These are phyloP conservation scores for Teleopsis dalmanni DNA, from an alignment of 1,140 invertebrate species.

Conservation along the genomic window DNA sequence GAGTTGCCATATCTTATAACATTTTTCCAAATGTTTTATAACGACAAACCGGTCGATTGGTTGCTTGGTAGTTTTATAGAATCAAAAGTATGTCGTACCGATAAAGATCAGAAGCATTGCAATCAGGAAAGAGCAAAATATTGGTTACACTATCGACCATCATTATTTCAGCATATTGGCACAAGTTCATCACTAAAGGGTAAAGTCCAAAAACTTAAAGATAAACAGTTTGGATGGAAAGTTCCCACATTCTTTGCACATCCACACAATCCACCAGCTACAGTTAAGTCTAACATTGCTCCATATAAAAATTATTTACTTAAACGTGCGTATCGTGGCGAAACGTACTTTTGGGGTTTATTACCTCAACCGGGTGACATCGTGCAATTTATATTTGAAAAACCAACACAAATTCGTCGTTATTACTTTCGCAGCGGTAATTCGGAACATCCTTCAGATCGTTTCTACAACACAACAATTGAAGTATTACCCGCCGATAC, in stretches of 20 bases:
- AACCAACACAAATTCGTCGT: slow-evolving; percentile 66
- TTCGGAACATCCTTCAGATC: slow-evolving; percentile 82
- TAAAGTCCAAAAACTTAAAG: slow-evolving; percentile 95
- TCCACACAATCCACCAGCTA: slow-evolving; percentile 71
- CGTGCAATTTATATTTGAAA: slow-evolving; percentile 72
- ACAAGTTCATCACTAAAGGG: slow-evolving; percentile 91
- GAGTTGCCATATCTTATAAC: slow-evolving; percentile 83
- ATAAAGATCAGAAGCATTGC: slow-evolving; percentile 85
- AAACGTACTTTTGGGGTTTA: slow-evolving; percentile 89
- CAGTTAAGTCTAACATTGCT: slow-evolving; percentile 68
- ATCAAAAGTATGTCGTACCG: slow-evolving; percentile 83
- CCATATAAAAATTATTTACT: slow-evolving; percentile 78
- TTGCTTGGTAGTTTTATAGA: slow-evolving; percentile 83
- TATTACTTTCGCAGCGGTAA: slow-evolving; percentile 88
- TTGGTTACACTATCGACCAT: slow-evolving; percentile 85
- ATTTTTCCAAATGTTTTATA: slow-evolving; percentile 82
- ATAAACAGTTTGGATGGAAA: slow-evolving; percentile 83
- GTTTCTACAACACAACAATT: slow-evolving; percentile 82
- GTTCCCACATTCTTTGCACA: slow-evolving; percentile 74
- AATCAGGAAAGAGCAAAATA: slow-evolving; percentile 68
- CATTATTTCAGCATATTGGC: slow-evolving; percentile 93
- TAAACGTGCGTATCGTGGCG: slow-evolving; percentile 76
- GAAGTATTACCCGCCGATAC: slow-evolving; percentile 65
- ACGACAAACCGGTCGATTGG: slow-evolving; percentile 97
- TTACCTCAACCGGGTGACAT: slow-evolving; percentile 76